These are phyloP conservation scores for Lutjanus campechanus DNA, from an alignment of 2,797 vertebrate genomes.

Conservation along the genomic window DNA sequence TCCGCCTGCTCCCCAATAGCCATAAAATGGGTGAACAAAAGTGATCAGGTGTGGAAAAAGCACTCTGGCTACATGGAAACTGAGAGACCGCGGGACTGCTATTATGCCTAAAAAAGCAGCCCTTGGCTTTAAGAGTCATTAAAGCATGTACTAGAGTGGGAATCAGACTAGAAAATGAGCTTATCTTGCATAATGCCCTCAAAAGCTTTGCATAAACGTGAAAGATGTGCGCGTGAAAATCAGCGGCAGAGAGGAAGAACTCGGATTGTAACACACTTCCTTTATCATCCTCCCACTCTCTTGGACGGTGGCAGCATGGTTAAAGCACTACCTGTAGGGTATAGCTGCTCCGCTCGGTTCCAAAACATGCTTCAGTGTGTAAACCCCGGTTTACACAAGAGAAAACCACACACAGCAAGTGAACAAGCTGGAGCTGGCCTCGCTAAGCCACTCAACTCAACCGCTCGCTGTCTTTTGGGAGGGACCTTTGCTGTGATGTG, in stretches of 20 bases:
- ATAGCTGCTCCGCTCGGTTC: slow-evolving; percentile 71
- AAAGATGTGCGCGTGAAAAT: slow-evolving; percentile 84
- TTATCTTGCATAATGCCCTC: slow-evolving; percentile 88
- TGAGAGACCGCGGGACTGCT: slow-evolving; percentile 71
- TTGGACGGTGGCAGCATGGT: slow-evolving; percentile 79
- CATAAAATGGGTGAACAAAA: slow-evolving; percentile 82
- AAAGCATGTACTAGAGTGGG: slow-evolving; percentile 84
- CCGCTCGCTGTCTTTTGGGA: slow-evolving; percentile 68
- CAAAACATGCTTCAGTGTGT: slow-evolving; percentile 67
- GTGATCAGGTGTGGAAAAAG: slow-evolving; percentile 83
- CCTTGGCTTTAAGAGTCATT: slow-evolving; percentile 85
- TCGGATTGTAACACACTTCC: slow-evolving; percentile 79
- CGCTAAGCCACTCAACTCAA: slow-evolving; percentile 74
- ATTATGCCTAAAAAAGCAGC: slow-evolving; percentile 83
- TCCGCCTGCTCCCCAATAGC: slow-evolving; percentile 79
- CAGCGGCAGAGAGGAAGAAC: slow-evolving; percentile 77
- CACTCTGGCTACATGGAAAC: slow-evolving; percentile 73
- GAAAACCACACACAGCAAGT: slow-evolving; percentile 74
- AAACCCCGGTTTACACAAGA: slow-evolving; percentile 71
- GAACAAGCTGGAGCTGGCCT: slow-evolving; percentile 72
- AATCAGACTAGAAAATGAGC: slow-evolving; percentile 89
- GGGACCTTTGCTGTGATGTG: slow-evolving; percentile 74
- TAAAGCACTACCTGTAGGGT: slow-evolving; percentile 86
- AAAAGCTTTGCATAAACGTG: slow-evolving; percentile 88
- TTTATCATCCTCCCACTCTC: slow-evolving; percentile 86